A percentile compares a stretch with the other conserved stretches of the same genome.
Evolutionary conservation across 1,140 invertebrate species (phyloP).

Genomic region (Drosophila baimaii): DNA sequence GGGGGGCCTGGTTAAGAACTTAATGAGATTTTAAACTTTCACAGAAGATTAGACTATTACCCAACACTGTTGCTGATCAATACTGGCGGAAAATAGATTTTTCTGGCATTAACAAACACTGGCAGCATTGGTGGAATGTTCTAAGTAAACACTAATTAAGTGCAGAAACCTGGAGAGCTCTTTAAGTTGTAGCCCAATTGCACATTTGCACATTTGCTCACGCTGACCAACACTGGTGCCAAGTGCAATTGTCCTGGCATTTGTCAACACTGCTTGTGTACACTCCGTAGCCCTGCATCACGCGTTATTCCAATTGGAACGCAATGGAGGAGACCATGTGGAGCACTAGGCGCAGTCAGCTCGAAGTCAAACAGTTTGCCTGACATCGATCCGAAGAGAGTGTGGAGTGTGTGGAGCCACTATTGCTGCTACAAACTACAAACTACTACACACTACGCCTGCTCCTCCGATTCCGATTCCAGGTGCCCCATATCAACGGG

Average conservation of each 20-base stretch:
- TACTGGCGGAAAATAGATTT: not conserved
- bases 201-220: not conserved
- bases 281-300: not conserved
- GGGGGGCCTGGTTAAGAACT: not conserved
- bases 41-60: accelerated
- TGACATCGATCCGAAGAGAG: slow-evolving; percentile 41
- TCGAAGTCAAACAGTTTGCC: slow-evolving; percentile 40
- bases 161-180: not conserved
- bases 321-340: not conserved
- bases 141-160: slow-evolving; percentile 22
- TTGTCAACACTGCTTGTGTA: slow-evolving; percentile 40
- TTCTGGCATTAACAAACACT: not conserved
- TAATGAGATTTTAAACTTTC: not conserved
- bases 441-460: not conserved
- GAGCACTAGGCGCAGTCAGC: slow-evolving; percentile 16
- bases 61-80: not conserved
- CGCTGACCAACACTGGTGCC: slow-evolving; percentile 18
- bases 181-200: not conserved
- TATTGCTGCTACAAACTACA: not conserved
- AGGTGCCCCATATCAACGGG: slow-evolving; percentile 48
- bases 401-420: slow-evolving; percentile 15
- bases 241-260: slow-evolving; percentile 8
- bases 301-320: not conserved
- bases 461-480: slow-evolving; percentile 2
- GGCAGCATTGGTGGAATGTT: not conserved